Evolutionary conservation across 2,797 vertebrate species (phyloP).

Genomic region (Paratrypauchen microcephalus): DNA sequence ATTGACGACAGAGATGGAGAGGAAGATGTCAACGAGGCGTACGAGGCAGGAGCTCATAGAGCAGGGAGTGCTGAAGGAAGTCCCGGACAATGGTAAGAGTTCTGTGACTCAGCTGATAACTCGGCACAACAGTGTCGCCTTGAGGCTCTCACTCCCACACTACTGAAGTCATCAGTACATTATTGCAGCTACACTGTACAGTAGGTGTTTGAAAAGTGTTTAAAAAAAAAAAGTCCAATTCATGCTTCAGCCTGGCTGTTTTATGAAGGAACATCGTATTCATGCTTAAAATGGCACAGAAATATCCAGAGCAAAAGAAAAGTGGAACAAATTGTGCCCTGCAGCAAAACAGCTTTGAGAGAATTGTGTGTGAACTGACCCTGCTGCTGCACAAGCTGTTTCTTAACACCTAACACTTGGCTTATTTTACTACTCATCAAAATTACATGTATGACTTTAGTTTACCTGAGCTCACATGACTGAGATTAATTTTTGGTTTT

Average conservation of each 20-base stretch:
- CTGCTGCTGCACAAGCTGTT: slow-evolving; percentile 58
- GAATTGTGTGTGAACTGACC: slow-evolving; percentile 48
- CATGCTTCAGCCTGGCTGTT: slow-evolving; percentile 49
- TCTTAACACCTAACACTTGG: slow-evolving; percentile 68
- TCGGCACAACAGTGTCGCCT: slow-evolving; percentile 19
- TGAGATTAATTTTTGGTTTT: background rate
- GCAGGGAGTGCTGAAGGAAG: slow-evolving; percentile 94
- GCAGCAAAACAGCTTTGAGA: slow-evolving; percentile 71
- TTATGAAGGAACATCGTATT: slow-evolving; percentile 48
- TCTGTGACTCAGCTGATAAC: slow-evolving; percentile 44
- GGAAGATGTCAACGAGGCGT: slow-evolving; percentile 97
- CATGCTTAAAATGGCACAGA: slow-evolving; percentile 58
- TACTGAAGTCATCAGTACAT: slow-evolving; percentile 46
- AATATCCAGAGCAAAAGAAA: slow-evolving; percentile 66
- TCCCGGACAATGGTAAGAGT: slow-evolving; percentile 88
- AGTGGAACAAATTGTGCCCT: slow-evolving; percentile 73
- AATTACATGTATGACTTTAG: slow-evolving; percentile 16
- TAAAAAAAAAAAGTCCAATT: slow-evolving; percentile 38
- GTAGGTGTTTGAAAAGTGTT: slow-evolving; percentile 42
- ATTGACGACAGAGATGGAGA: slow-evolving; percentile 89
- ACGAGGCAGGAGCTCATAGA: slow-evolving; percentile 96
- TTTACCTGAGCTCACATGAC: background rate
- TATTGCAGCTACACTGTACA: slow-evolving; percentile 36
- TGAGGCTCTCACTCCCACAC: slow-evolving; percentile 44
- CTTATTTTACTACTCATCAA: slow-evolving; percentile 51